phyloP scores from a whole-genome alignment of 1,140 invertebrate genomes.

The Mizuhopecten yessoensis region DNA sequence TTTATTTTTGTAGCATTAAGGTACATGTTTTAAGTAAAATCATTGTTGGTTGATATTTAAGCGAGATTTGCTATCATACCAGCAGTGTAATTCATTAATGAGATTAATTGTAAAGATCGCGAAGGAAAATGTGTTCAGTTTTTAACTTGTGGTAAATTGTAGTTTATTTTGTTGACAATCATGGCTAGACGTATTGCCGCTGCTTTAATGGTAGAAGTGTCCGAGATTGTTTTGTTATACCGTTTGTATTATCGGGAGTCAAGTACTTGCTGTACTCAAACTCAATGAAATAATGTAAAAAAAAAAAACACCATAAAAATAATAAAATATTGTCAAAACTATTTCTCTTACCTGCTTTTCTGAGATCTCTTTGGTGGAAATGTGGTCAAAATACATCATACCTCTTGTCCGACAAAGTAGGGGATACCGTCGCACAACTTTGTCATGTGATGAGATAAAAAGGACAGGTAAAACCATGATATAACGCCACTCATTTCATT shows the following conservation, averaged over 20 bases:
- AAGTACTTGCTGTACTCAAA: not conserved
- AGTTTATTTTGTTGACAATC: too few relatives aligned
- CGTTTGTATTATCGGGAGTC: not conserved
- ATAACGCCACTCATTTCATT: too few relatives aligned
- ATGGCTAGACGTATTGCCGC: not conserved
- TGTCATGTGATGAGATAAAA: too few relatives aligned
- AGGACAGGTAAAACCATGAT: too few relatives aligned
- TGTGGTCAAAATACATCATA: too few relatives aligned
- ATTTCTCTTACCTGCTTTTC: not conserved
- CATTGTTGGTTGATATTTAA: not conserved
- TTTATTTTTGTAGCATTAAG: slow-evolving; percentile 27
- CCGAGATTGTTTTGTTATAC: not conserved
- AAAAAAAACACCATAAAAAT: not conserved
- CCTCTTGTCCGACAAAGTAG: too few relatives aligned
- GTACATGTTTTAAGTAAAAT: not conserved
- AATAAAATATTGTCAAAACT: not conserved
- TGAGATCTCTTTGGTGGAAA: too few relatives aligned
- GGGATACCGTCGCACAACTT: too few relatives aligned
- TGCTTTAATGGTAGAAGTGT: not conserved
- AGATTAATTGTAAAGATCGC: not conserved
- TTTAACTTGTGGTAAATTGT: not conserved
- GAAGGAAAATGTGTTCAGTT: not conserved
- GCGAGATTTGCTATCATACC: not conserved
- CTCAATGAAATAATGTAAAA: not conserved
- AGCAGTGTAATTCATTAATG: not conserved